These are phyloP conservation scores for Escarpia spicata DNA, from an alignment of 2,888 invertebrate species.

Conservation along the genomic window DNA sequence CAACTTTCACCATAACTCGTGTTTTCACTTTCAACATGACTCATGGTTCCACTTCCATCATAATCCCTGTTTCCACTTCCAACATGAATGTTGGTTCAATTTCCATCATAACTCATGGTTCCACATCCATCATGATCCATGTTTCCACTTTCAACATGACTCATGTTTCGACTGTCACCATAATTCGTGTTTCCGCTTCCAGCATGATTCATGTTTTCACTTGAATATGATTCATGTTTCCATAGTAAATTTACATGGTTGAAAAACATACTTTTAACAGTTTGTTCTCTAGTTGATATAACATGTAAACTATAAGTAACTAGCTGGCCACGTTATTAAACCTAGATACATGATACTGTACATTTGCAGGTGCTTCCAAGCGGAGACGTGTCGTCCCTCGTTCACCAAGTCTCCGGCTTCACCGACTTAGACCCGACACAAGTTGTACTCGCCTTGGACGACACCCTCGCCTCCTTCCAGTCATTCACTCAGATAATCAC, in stretches of 20 bases:
- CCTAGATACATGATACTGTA: too few species aligned
- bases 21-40: neutral
- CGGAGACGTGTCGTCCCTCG: neutral
- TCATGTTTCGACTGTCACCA: neutral
- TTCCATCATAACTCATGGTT: too few species aligned
- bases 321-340: too few species aligned
- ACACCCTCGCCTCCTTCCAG: neutral
- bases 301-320: too few species aligned
- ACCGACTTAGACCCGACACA: neutral
- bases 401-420: neutral
- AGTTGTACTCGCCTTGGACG: neutral
- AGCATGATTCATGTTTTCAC: neutral
- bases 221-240: neutral
- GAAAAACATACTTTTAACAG: neutral
- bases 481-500: constrained; percentile 4
- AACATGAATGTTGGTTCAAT: too few species aligned
- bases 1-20: neutral
- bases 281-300: too few species aligned
- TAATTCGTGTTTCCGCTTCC: neutral
- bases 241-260: neutral
- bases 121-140: too few species aligned
- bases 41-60: neutral
- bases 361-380: neutral
- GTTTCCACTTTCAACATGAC: neutral
- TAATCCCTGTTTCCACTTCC: neutral